A percentile compares a stretch with the other conserved stretches of the same genome.
These are phyloP conservation scores for Bacillus rossius DNA, from an alignment of 1,140 invertebrate genomes.

Conservation along the genomic window DNA sequence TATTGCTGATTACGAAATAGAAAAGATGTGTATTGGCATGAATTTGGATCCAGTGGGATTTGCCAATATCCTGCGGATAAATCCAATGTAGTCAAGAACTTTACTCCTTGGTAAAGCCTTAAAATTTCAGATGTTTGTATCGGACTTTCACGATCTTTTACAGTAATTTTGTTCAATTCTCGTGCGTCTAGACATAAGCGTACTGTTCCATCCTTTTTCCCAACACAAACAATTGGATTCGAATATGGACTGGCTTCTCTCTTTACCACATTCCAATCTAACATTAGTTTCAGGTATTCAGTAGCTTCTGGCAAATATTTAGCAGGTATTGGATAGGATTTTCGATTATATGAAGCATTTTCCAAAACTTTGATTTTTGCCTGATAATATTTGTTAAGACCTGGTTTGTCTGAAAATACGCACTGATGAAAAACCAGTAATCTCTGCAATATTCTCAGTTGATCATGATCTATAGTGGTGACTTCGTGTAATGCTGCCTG, in stretches of 20 bases:
- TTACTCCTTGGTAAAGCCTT: slow-evolving; percentile 23
- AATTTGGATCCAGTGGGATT: slow-evolving; percentile 26
- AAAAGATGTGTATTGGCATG: slow-evolving; percentile 34
- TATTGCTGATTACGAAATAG: slow-evolving; percentile 30
- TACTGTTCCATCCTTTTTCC: slow-evolving; percentile 28
- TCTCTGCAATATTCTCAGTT: too few species aligned
- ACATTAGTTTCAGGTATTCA: slow-evolving; percentile 19
- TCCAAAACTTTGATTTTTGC: too few species aligned
- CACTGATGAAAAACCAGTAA: too few species aligned
- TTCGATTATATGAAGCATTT: neutral
- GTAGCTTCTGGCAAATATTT: slow-evolving; percentile 15
- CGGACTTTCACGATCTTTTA: slow-evolving; percentile 29
- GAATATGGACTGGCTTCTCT: slow-evolving; percentile 29
- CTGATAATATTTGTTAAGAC: neutral
- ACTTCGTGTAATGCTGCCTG: too few species aligned
- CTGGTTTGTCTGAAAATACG: too few species aligned
- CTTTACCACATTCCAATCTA: slow-evolving; percentile 22
- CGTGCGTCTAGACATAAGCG: slow-evolving; percentile 35
- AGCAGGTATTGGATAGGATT: slow-evolving; percentile 25
- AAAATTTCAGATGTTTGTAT: slow-evolving; percentile 15
- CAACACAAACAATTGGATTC: slow-evolving; percentile 34
- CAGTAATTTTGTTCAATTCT: slow-evolving; percentile 31
- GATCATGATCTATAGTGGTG: too few species aligned
- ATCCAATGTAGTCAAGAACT: slow-evolving; percentile 33
- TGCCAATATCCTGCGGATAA: slow-evolving; percentile 35